These are phyloP conservation scores for Macropis europaea DNA, from an alignment of 2,888 invertebrate species.

Conservation along the genomic window DNA sequence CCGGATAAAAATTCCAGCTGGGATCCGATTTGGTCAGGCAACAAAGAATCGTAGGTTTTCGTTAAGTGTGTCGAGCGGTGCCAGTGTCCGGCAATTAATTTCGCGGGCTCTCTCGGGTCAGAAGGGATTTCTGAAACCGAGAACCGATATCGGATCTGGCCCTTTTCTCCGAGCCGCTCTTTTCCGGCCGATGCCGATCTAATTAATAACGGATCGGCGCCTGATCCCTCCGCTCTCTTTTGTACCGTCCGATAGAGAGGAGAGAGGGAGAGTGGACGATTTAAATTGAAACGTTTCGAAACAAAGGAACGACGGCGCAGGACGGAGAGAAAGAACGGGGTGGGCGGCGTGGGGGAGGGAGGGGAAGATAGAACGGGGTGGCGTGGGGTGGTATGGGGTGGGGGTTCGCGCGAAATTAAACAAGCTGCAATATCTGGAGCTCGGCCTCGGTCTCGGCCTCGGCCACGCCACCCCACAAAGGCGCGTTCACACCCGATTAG, in stretches of 20 bases:
- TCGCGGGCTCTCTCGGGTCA: conserved; percentile 63
- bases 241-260: conserved; percentile 10
- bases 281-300: conserved; percentile 78
- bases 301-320: conserved; percentile 70
- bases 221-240: conserved; percentile 54
- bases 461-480: conserved; percentile 71
- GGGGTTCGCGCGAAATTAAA: conserved; percentile 75
- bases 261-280: conserved; percentile 61
- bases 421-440: conserved; percentile 76
- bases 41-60: conserved; percentile 34
- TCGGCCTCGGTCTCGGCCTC: no score
- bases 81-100: conserved; percentile 73
- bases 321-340: no score
- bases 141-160: conserved; percentile 71
- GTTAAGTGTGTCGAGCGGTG: conserved; percentile 57
- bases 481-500: conserved; percentile 77
- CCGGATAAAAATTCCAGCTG: no score
- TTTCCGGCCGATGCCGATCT: conserved; percentile 72
- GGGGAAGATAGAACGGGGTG: no score
- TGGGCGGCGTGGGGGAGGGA: no score
- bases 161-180: conserved; percentile 65
- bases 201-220: conserved; percentile 78
- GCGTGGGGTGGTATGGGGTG: conserved; percentile 60
- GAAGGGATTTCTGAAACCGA: conserved; percentile 72
- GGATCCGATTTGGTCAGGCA: no score